Conservation (phyloP, 2,797 vertebrate species). For the Rhinophrynus dorsalis region DNA sequence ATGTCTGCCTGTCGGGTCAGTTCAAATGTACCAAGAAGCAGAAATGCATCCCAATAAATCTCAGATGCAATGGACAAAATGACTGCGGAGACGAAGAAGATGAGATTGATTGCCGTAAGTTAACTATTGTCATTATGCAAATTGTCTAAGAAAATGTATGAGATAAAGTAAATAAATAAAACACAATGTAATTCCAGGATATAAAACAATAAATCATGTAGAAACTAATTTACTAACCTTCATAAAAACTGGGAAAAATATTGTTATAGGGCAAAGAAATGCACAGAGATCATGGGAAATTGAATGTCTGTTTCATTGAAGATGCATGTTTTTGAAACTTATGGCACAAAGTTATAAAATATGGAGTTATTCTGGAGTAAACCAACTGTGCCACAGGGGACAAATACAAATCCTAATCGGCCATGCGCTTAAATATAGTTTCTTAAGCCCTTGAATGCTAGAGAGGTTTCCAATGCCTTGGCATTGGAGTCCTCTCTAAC, state of each 20-base stretch:
- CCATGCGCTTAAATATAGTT: too few species aligned
- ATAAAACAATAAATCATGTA: background rate
- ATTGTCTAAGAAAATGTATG: background rate
- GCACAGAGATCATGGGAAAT: too few species aligned
- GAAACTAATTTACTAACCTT: background rate
- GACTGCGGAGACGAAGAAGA: slow-evolving; percentile 96
- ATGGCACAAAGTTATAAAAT: too few species aligned
- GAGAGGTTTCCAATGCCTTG: too few species aligned
- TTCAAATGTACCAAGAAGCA: slow-evolving; percentile 95
- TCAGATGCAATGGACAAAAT: slow-evolving; percentile 96
- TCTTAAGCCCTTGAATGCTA: too few species aligned
- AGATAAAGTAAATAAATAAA: background rate
- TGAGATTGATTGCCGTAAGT: slow-evolving; percentile 95
- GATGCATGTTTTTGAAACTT: too few species aligned
- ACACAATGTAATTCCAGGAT: background rate
- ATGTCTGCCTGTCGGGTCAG: slow-evolving; percentile 93
- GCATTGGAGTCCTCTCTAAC: too few species aligned
- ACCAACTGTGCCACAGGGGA: too few species aligned
- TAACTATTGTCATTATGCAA: slow-evolving; percentile 7
- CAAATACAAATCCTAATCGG: too few species aligned
- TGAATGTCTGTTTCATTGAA: too few species aligned
- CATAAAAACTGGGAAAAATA: background rate
- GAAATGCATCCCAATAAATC: slow-evolving; percentile 79
- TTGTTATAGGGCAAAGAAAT: too few species aligned
- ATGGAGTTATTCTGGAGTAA: too few species aligned